Base-by-base conservation (phyloP, 2,113 vertebrate species). In the Hemiprocne comata region DNA sequence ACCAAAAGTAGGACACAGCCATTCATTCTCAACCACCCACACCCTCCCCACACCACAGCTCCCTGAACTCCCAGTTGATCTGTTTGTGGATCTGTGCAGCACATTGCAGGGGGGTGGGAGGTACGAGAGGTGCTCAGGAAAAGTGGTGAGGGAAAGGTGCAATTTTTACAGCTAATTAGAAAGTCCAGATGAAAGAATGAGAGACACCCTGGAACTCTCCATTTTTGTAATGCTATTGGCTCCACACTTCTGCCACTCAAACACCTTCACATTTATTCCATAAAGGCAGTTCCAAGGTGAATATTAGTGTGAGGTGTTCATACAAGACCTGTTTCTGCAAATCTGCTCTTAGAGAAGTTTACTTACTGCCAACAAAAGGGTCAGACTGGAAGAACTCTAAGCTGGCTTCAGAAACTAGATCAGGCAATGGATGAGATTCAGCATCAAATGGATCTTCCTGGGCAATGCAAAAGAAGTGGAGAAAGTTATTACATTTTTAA, bases 341-440 rank as follows among this genome's bases (percentile, higher is more conserved):
- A 93, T 51, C 54, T 54, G 64, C 38, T 69, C 48, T 80, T 81
- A 19, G 17, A 90, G 91, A 92, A 79, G 40, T 85, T 57, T 85
- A 98, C 99, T 98, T 98, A 99, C 99, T 98, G 89, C 99, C 99
- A 95, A 98, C 98, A 74, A 99, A 99, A 55, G 99, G 99, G 97
- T 99, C 99, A 53, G 98, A 97, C 83, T 99, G 98, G 96, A 99
- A 99, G 97, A 99, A 99, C 94, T 99, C 99, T 96, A 99, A 97
- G 76, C 97, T 98, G 85, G 96, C 58, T 97, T 98, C 96, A 86
- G 98, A 93, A 94, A 97, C 98, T 69, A 97, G 95, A 96, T 96
- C 98, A 89, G 98, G 75, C 90, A 98, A 96, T 3, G 94, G 96
- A 94, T 98, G 98, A 94, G 96, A 97, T 93, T 99, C 98, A 86